These are phyloP conservation scores for Ascidia mentula DNA, from an alignment of 23 tunicate species.

Conservation along the genomic window DNA sequence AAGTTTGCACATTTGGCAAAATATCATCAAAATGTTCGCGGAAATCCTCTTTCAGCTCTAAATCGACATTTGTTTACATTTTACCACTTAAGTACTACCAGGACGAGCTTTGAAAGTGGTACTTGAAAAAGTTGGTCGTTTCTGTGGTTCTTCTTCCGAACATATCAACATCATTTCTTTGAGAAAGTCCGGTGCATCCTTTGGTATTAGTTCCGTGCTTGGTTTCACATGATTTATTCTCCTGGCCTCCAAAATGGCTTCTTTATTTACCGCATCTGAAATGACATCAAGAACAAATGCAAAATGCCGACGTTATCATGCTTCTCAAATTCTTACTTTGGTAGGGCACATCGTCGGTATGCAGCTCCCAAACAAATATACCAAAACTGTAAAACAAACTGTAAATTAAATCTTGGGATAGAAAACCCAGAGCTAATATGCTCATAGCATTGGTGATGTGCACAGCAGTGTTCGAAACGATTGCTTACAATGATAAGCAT, in stretches of 20 bases:
- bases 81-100: no score
- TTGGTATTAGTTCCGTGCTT: not conserved
- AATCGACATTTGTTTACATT: not conserved
- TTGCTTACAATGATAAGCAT: no score
- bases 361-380: constrained; percentile 48
- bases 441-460: no score
- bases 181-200: not conserved
- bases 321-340: constrained; percentile 26
- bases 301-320: no score
- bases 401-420: no score
- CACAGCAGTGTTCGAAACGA: no score
- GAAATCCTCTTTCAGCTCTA: not conserved
- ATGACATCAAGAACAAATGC: not conserved
- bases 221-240: not conserved
- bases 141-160: not conserved
- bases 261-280: not conserved
- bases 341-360: constrained; percentile 36
- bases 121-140: not conserved
- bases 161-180: not conserved
- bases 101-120: no score
- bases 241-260: not conserved
- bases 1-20: not conserved
- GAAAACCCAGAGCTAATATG: no score
- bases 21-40: not conserved
- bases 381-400: constrained; percentile 38